Evolutionary conservation across 2,797 vertebrate genomes (phyloP).

Genomic region (Fundulus diaphanus): DNA sequence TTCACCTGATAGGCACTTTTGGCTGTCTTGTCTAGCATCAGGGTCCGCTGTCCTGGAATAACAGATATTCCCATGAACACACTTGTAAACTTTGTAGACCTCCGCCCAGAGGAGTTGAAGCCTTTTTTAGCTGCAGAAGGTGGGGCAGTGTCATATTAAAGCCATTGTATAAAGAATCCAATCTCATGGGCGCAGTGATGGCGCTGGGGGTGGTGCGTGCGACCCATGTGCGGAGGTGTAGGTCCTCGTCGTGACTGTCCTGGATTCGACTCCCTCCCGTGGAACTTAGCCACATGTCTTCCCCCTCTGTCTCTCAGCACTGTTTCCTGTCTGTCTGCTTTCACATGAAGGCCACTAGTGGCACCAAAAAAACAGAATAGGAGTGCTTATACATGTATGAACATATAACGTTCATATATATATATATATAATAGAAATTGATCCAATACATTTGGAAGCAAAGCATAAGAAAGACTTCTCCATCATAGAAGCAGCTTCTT

Average conservation of each 20-base stretch:
- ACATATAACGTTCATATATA: not conserved
- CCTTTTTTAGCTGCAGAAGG: not conserved
- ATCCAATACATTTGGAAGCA: not conserved
- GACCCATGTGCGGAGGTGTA: too few species aligned
- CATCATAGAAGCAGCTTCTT: conserved; percentile 17
- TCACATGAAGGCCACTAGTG: too few species aligned
- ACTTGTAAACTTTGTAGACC: not conserved
- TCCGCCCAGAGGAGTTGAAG: not conserved
- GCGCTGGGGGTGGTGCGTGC: too few species aligned
- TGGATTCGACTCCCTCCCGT: too few species aligned
- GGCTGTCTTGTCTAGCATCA: not conserved
- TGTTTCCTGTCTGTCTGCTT: too few species aligned
- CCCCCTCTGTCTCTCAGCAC: too few species aligned
- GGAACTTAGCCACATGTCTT: too few species aligned
- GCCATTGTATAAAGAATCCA: not conserved
- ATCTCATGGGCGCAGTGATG: too few species aligned
- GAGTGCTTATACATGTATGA: too few species aligned
- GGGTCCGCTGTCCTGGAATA: not conserved
- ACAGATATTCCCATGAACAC: not conserved
- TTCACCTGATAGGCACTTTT: not conserved
- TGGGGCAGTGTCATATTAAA: not conserved
- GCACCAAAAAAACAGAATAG: too few species aligned
- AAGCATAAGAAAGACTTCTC: conserved; percentile 2
- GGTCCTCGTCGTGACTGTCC: too few species aligned
- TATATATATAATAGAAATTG: not conserved